Evolutionary conservation across 2,797 vertebrate species (phyloP).

Genomic region (Cyclopterus lumpus): DNA sequence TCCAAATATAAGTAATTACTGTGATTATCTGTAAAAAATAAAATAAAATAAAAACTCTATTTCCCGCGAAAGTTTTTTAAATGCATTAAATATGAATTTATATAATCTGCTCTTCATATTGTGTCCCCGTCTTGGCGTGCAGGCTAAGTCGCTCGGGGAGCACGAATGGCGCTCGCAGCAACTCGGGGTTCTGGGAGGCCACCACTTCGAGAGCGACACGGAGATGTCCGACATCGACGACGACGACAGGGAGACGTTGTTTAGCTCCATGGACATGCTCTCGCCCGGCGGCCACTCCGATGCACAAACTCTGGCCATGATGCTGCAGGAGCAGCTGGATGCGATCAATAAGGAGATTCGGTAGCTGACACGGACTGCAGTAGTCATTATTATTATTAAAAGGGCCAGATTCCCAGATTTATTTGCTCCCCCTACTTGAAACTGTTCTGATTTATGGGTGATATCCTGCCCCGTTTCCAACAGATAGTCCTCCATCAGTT

Average conservation of each 20-base stretch:
- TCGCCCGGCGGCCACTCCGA: slow-evolving; percentile 97
- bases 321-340: slow-evolving; percentile 98
- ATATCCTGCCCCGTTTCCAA: neutral
- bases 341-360: slow-evolving; percentile 99
- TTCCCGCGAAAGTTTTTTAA: neutral
- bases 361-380: slow-evolving; percentile 71
- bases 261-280: slow-evolving; percentile 98
- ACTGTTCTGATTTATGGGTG: neutral
- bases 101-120: neutral
- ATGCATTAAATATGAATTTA: neutral
- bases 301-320: slow-evolving; percentile 98
- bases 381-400: neutral
- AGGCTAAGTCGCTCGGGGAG: slow-evolving; percentile 97
- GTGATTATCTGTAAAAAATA: neutral
- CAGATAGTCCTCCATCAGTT: neutral
- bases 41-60: neutral
- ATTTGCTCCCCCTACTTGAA: slow-evolving; percentile 9
- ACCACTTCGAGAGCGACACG: slow-evolving; percentile 96
- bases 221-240: slow-evolving; percentile 99
- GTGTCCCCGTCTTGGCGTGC: neutral
- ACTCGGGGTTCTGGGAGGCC: slow-evolving; percentile 90
- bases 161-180: slow-evolving; percentile 98
- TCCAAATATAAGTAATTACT: neutral
- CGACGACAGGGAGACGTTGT: slow-evolving; percentile 95
- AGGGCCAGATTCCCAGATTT: slow-evolving; percentile 9